Percentiles rank a stretch among this genome's conserved stretches.
Evolutionary conservation across 2,888 invertebrate species (phyloP).

Genomic region (Spilosoma lubricipeda): DNA sequence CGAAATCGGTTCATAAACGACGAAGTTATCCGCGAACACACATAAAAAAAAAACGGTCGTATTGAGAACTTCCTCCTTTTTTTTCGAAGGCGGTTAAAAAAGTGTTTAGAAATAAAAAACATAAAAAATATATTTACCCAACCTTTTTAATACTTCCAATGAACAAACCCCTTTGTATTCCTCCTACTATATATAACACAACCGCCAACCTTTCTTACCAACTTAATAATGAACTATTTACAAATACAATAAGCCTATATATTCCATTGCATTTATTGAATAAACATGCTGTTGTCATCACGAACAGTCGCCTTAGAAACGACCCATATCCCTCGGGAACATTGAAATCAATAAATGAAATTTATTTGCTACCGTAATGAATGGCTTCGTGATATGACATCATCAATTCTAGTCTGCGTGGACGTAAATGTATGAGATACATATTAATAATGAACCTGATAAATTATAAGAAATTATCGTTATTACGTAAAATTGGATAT

Average conservation of each 20-base stretch:
- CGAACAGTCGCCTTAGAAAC: conserved; percentile 17
- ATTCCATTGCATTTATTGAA: conserved; percentile 27
- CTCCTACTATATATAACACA: neutral
- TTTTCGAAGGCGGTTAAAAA: too few relatives aligned
- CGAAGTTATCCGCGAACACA: too few relatives aligned
- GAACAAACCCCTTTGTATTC: neutral
- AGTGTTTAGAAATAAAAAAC: neutral
- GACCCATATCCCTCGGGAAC: conserved; percentile 28
- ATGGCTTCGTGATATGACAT: conserved; percentile 8
- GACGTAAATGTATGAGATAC: neutral
- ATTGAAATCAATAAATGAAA: neutral
- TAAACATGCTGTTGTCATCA: conserved; percentile 26
- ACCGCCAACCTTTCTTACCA: neutral
- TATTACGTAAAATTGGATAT: neutral
- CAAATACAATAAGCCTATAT: conserved; percentile 5
- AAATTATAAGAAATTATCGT: neutral
- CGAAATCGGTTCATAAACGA: too few relatives aligned
- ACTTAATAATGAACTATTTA: conserved; percentile 1
- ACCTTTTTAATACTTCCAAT: neutral
- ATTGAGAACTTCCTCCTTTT: too few relatives aligned
- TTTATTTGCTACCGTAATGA: neutral
- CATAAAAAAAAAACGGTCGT: too few relatives aligned
- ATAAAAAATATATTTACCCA: neutral
- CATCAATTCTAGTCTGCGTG: neutral
- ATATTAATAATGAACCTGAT: neutral